phyloP scores from a whole-genome alignment of 2,113 vertebrate species.

The Ictidomys tridecemlineatus region DNA sequence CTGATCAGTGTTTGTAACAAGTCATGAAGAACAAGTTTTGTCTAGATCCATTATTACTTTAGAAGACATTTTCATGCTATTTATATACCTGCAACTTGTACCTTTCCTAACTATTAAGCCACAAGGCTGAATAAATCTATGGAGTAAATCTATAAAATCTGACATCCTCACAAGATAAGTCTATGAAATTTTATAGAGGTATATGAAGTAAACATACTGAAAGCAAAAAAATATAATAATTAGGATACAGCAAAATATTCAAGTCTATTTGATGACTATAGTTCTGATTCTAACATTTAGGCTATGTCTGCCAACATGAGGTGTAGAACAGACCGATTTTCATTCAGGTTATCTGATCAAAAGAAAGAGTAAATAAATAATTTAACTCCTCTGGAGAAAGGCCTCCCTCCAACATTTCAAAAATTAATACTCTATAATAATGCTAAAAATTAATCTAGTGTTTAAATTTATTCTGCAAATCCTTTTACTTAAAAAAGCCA shows the following conservation, averaged over 20 bases:
- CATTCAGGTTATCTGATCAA: neutral
- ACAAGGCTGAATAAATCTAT: neutral
- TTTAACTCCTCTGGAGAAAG: neutral
- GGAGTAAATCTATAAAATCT: constrained; percentile 12
- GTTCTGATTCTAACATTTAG: neutral
- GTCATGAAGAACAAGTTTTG: neutral
- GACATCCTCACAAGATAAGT: neutral
- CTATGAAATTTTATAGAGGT: neutral
- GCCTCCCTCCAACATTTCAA: constrained; percentile 5
- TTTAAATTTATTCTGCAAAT: neutral
- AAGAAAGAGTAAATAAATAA: constrained; percentile 43
- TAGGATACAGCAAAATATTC: neutral
- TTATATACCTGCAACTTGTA: neutral
- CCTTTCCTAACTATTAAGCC: neutral
- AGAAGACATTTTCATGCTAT: neutral
- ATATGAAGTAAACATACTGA: neutral
- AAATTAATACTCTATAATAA: neutral
- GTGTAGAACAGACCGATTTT: neutral
- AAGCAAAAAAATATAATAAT: neutral
- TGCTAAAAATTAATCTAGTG: neutral
- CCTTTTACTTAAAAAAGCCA: neutral
- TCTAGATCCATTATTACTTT: neutral
- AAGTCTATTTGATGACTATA: neutral
- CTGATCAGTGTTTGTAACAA: neutral
- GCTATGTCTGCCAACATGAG: neutral